Conservation (phyloP, 2,113 vertebrate genomes). For the Archocentrus centrarchus region DNA sequence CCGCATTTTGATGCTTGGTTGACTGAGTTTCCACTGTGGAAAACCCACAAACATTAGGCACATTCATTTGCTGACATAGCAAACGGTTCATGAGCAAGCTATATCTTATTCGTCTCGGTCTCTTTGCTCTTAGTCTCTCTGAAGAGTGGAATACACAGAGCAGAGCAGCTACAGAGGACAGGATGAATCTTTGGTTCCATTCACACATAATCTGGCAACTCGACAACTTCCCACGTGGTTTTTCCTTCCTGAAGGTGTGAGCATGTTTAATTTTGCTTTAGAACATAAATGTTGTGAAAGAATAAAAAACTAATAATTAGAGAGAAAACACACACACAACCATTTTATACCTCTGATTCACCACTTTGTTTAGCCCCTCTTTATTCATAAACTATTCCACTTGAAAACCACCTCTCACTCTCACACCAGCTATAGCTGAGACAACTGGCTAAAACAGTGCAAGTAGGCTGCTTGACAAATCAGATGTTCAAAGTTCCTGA, state of each 20-base stretch:
- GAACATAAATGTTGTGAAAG: not conserved
- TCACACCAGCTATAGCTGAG: not conserved
- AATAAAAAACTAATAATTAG: not conserved
- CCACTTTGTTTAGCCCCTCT: not conserved
- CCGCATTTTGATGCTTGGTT: not conserved
- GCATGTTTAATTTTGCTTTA: not conserved
- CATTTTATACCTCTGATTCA: not conserved
- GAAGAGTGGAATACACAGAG: not conserved
- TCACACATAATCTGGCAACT: constrained; percentile 2
- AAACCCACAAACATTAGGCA: not conserved
- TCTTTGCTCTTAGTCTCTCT: not conserved
- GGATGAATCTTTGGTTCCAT: not conserved
- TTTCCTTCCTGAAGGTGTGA: not conserved
- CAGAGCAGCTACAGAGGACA: not conserved
- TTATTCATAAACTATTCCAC: not conserved
- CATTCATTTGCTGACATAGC: not conserved
- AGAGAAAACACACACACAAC: too few species aligned
- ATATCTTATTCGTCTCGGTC: not conserved
- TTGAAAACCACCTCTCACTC: not conserved
- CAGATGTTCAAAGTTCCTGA: not conserved
- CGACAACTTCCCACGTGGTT: not conserved
- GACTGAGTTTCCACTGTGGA: too few species aligned
- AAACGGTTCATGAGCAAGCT: not conserved
- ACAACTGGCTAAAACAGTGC: not conserved
- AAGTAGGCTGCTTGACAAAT: not conserved